Base-by-base conservation (phyloP, 2,888 invertebrate genomes). In the Nasonovia ribisnigri region DNA sequence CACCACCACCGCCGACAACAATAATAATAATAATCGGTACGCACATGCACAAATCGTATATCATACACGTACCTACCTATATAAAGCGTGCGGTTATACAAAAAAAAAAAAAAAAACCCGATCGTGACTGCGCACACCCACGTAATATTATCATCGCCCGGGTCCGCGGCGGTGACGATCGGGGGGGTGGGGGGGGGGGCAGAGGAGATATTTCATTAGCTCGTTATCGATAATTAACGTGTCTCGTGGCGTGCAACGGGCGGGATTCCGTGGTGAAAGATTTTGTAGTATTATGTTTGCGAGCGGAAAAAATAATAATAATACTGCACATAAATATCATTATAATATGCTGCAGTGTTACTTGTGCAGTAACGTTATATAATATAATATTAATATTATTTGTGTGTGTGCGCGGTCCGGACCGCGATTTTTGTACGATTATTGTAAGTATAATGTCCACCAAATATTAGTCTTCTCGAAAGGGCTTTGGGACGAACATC, bases 191-290 rank as follows among this genome's bases (percentile, higher is more conserved):
- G 3, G n/a, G n/a, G 26, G 46, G 29, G 5, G 92, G 77, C 77
- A 91, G 92, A n/a, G 54, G 88, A 88, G 48, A 93, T 90, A 93
- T 93, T 93, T 93, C 93, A 93, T 93, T 93, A 93, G 93, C 93
- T 93, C 86, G 93, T 90, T 93, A 93, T 93, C 90, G 93, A 93
- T 93, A 93, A 93, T 93, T 93, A 93, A 93, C 93, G 93, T 86
- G 93, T 93, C 93, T 90, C 86, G 90, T 86, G 84, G 84, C 93
- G 89, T 88, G 89, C 84, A 51, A 46, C 88, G 60, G 48, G 90
- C 84, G 93, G 93, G 93, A 93, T 90, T 89, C 84, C 46, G 86
- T 29, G 93, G 48, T 60, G 90, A 90, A 90, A 93, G 60, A 90
- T 93, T 86, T 84, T 6, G 84, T 87, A 93, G 87, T 24, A 77